phyloP scores from a whole-genome alignment of 1,140 invertebrate species.

The Drosophila neocordata region DNA sequence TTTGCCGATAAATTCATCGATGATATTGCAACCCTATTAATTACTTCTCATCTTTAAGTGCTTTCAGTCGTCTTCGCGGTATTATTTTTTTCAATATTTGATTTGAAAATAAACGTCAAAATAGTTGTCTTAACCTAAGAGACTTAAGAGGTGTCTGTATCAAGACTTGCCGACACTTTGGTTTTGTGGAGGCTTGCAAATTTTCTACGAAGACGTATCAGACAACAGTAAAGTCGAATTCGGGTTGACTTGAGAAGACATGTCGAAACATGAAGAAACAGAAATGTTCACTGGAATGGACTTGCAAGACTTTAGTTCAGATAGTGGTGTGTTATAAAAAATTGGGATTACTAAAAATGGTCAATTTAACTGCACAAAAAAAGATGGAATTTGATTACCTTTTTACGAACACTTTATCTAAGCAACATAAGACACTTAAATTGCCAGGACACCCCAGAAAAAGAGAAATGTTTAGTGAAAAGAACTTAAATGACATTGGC shows the following conservation, averaged over 20 bases:
- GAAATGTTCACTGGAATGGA: not conserved
- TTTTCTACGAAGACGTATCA: not conserved
- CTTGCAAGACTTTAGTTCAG: not conserved
- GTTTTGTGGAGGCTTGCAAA: not conserved
- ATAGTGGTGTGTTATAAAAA: not conserved
- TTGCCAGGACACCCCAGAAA: too few relatives aligned
- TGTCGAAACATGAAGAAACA: not conserved
- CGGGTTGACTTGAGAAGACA: not conserved
- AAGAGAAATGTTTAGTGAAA: too few relatives aligned
- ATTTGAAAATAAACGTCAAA: not conserved
- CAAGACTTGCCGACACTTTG: not conserved
- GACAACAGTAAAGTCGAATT: not conserved
- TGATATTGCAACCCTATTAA: not conserved
- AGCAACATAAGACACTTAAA: too few relatives aligned
- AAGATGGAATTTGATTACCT: too few relatives aligned
- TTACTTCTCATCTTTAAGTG: not conserved
- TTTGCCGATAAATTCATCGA: not conserved
- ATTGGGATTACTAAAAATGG: too few relatives aligned
- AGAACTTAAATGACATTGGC: too few relatives aligned
- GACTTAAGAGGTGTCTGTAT: not conserved
- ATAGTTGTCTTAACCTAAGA: not conserved
- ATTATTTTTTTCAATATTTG: not conserved
- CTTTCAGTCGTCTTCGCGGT: too few relatives aligned
- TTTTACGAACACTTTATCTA: too few relatives aligned
- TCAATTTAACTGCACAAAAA: too few relatives aligned